A percentile compares a stretch with the other conserved stretches of the same genome.
Conservation (phyloP, 2,113 vertebrate genomes). For the Sula dactylatra region DNA sequence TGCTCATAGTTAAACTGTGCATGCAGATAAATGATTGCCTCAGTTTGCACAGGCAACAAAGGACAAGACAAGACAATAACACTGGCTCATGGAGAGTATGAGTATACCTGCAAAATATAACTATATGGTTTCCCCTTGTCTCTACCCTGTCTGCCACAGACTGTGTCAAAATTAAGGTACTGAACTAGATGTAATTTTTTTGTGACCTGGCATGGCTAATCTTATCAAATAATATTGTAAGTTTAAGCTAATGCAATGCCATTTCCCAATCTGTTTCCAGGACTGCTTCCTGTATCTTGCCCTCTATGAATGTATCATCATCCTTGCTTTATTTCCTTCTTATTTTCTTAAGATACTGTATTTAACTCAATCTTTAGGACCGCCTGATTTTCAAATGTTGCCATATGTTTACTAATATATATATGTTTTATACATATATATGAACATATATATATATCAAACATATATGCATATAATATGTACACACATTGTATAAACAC, state of each 20-base stretch:
- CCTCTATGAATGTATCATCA: not conserved
- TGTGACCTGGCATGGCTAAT: not conserved
- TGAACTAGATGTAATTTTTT: not conserved
- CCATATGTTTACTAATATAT: not conserved
- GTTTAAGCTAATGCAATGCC: not conserved
- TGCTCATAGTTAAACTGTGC: not conserved
- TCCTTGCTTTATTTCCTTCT: not conserved
- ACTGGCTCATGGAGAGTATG: not conserved
- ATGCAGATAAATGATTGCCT: not conserved
- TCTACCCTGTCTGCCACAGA: not conserved
- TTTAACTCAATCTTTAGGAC: not conserved
- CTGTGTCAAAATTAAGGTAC: not conserved
- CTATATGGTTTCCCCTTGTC: not conserved
- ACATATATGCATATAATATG: too few species aligned
- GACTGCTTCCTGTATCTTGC: not conserved
- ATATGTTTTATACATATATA: not conserved
- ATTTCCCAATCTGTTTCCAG: not conserved
- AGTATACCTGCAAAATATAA: not conserved
- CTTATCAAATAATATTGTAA: not conserved
- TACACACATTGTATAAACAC: not conserved
- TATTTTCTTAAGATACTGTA: not conserved
- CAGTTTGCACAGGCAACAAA: not conserved
- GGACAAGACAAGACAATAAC: not conserved
- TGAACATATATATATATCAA: not conserved
- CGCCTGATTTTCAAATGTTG: not conserved